phyloP scores from a whole-genome alignment of 2,113 vertebrate genomes.

The Recurvirostra avosetta region DNA sequence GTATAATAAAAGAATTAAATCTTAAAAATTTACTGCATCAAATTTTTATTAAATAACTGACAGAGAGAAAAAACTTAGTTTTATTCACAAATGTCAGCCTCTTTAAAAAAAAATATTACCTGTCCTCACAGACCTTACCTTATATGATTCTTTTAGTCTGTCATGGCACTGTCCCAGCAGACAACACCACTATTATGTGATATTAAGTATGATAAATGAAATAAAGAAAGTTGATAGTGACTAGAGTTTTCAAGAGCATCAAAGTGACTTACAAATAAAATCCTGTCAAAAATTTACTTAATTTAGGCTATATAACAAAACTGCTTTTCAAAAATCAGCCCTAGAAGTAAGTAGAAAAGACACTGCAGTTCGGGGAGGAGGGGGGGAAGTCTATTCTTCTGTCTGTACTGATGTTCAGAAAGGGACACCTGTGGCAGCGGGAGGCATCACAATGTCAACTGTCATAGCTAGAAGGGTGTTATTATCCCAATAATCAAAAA shows the following conservation, averaged over 20 bases:
- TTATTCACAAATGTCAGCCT: not conserved
- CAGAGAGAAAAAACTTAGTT: not conserved
- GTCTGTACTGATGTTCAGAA: not conserved
- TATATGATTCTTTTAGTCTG: not conserved
- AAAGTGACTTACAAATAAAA: conserved; percentile 4
- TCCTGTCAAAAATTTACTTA: not conserved
- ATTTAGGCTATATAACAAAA: not conserved
- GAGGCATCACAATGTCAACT: not conserved
- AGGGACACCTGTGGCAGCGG: not conserved
- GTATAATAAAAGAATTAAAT: not conserved
- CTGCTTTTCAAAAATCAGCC: not conserved
- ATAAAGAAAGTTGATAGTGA: not conserved
- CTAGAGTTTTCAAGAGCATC: not conserved
- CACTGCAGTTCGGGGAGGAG: not conserved
- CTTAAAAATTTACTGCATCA: not conserved
- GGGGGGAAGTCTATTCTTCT: not conserved
- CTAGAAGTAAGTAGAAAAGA: not conserved
- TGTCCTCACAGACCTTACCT: not conserved
- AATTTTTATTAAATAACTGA: not conserved
- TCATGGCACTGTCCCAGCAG: not conserved
- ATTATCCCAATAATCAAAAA: not conserved
- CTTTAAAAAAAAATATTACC: not conserved
- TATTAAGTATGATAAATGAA: not conserved
- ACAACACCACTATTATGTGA: not conserved
- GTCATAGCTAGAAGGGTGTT: not conserved